Base-by-base conservation (phyloP, 2,888 invertebrate species). In the Hyppa rectilinea region DNA sequence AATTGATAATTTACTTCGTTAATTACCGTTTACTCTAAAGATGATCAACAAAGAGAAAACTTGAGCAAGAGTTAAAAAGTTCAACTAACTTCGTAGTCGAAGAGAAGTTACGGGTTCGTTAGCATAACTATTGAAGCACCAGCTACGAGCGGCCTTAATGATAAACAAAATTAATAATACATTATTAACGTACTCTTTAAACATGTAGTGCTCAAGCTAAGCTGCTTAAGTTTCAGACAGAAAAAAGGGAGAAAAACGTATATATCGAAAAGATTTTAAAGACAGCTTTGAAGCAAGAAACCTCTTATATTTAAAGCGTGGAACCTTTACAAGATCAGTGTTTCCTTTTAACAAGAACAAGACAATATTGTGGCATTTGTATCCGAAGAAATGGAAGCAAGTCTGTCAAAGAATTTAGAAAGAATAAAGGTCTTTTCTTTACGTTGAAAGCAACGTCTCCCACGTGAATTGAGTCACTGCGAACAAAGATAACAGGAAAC, bases 381-480 rank as follows among this genome's bases (percentile, higher is more conserved):
- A 29, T n/a, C 49, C 38, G 23, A 45, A 77, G 23, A 47, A 56
- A 56, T 71, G 45, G 20, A 71, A 78, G 45, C 55, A 71, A 9
- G 34, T 45, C 34, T 56, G 38, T 56, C 74, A 75, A 52, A 53
- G 69, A 71, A 74, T 78, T 78, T 34, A 34, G 38, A 56, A 45
- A 78, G 38, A 78, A 50, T 61, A 23, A 50, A 74, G 31, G 23
- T 50, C 60, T 56, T 71, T 55, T 49, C 29, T 52, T 61, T 56
- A 65, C 10, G 43, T 61, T 61, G 56, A 75, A 64, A 68, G 50
- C 55, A 56, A 64, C 50, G 26, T 66, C 55, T 66, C 76, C 69
- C 71, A 66, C 55, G 66, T 66, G 71, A 50, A 81, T 77, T 63
- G 63, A 77, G 66, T 76, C 50, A 69, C 60, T n/a, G 60, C 47